Evolutionary conservation across 2,113 vertebrate genomes (phyloP), one percentile per base, ranked within the genome.

Genomic region (Myrmecobius fasciatus): DNA sequence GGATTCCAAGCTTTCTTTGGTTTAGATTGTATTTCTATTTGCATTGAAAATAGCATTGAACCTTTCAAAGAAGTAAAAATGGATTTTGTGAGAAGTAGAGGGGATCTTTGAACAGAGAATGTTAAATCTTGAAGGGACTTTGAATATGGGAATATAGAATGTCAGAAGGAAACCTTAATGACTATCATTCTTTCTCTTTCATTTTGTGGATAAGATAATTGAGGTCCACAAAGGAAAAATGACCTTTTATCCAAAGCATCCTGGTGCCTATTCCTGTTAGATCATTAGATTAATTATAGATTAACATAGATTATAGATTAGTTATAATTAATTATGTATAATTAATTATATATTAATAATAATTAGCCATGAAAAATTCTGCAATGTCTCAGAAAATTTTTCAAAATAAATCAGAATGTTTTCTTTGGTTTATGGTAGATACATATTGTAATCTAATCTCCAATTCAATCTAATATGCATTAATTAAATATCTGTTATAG

Each of bases 41-140:
- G 25, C 83, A 67, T 26, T 52, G 47, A 95, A 95, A 97, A n/a
- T 24, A 28, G 53, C 12, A 67, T 52, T 49, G 24, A 83, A 52
- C 43, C 67, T 24, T 83, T n/a, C 36, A 83, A 8, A 22, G 7
- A 83, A 83, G 20, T 83, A 43, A n/a, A 7, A 83, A 83, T 43
- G n/a, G 20, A 43, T 83, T 83, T 83, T 43, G n/a, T 43, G 5
- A 43, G 67, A 83, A 7, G 7, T 0, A 43, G 67, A 43, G n/a
- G 17, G n/a, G 67, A 54, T 83, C 67, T 43, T 43, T 8, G 67
- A 43, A 43, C 67, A 43, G 8, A 83, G 17, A 83, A 43, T 83
- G n/a, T 43, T 83, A 83, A 83, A 83, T 83, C 67, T 83, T 2
- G 17, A 83, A 83, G 67, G n/a, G n/a, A 43, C n/a, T 83, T 83